Evolutionary conservation across 1,140 invertebrate genomes (phyloP), one percentile per base, ranked within the genome.

Genomic region (Ips nitidus): DNA sequence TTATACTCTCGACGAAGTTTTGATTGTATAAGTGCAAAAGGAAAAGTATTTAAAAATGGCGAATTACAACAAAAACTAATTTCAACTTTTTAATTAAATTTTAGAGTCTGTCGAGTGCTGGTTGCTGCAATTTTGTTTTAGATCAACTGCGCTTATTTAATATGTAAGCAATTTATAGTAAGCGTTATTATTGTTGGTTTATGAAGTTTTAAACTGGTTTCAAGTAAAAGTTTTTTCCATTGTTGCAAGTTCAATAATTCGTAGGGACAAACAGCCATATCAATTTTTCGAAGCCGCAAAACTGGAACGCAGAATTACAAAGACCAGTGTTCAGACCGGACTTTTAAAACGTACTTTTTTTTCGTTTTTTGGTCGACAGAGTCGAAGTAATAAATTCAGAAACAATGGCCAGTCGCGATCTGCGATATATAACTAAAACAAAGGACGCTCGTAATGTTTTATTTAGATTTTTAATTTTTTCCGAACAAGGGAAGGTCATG

Each of bases 31-130:
- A 74, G 71, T 67, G 72, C 60, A 75, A 79, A 76, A 60, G 69
- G 72, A 76, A 62, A 75, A 74, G 72, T 76, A 78, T 78, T 77
- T 78, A 78, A 79, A 79, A 79, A 78, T 75, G 75, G 69, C 71
- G 75, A 80, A 79, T 80, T 79, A 79, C 77, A 80, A 80, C 76
- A 79, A 79, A 80, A 80, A 80, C 77, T 80, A 79, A 80, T 80
- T 79, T 75, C 71, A 80, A 80, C 78, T 80, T 80, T 79, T 80
- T 80, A 79, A 80, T 80, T 80, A 78, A 80, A 80, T 80, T 76
- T 77, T 70, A 72, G 69, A 59, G 70, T 73, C 71, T 43, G 67
- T 61, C 72, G 22, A 58, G 67, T 69, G 61, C 60, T 50, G 45
- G 47, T 41, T 62, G 59, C 66, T 74, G 70, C 75, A 78, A 73